Evolutionary conservation across 2,888 invertebrate species (phyloP).

Genomic region (Monoplex corrugatus): DNA sequence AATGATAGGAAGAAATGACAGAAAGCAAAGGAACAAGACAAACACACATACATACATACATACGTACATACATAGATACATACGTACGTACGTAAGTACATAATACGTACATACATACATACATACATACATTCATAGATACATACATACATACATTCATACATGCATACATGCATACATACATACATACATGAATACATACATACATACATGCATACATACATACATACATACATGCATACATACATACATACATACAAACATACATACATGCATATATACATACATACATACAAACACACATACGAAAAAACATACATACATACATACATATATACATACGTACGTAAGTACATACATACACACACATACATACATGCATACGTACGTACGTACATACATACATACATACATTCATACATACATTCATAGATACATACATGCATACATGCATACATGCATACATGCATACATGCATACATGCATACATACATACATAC

Average conservation of each 20-base stretch:
- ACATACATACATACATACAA: neutral
- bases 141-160: neutral
- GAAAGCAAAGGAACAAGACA: too few species aligned
- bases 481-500: neutral
- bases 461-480: neutral
- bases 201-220: neutral
- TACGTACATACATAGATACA: too few species aligned
- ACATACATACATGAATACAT: neutral
- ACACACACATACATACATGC: constrained; percentile 8
- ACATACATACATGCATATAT: neutral
- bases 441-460: neutral
- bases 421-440: neutral
- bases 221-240: neutral
- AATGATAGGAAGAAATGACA: neutral
- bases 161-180: neutral
- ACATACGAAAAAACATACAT: too few species aligned
- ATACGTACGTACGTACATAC: neutral
- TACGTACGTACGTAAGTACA: too few species aligned
- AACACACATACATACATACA: neutral
- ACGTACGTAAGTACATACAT: neutral
- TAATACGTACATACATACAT: constrained; percentile 2
- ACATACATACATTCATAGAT: neutral
- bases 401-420: neutral
- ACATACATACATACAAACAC: constrained; percentile 2
- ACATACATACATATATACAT: neutral